Evolutionary conservation across 2,888 invertebrate genomes (phyloP).

Genomic region (Sylvicola cinctus): DNA sequence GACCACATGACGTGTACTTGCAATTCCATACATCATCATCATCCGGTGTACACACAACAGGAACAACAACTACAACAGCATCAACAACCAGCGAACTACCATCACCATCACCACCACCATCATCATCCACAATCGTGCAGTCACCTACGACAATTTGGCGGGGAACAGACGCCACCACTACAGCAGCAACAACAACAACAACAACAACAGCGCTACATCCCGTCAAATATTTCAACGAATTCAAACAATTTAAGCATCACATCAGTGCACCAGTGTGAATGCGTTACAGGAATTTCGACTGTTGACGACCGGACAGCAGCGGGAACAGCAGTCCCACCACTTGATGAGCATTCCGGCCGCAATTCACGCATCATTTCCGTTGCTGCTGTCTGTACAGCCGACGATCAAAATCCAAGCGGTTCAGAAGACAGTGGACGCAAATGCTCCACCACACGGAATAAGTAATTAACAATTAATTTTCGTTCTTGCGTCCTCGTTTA

Average conservation of each 20-base stretch:
- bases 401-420: constrained; percentile 13
- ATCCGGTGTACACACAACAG: constrained; percentile 5
- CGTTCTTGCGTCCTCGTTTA: background rate
- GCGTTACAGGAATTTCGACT: no score
- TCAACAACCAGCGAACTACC: no score
- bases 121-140: constrained; percentile 1
- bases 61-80: constrained; percentile 9
- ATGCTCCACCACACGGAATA: constrained; percentile 5
- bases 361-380: constrained; percentile 9
- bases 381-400: no score
- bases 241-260: constrained; percentile 2
- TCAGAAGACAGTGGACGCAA: constrained; percentile 12
- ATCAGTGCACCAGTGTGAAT: constrained; percentile 7
- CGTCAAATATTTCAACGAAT: background rate
- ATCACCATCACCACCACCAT: constrained; percentile 6
- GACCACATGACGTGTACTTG: no score
- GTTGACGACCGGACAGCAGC: no score
- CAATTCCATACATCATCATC: constrained; percentile 2
- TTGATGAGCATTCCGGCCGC: constrained; percentile 9
- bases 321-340: constrained; percentile 6
- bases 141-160: background rate
- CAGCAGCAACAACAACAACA: constrained; percentile 5
- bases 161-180: constrained; percentile 8
- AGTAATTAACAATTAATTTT: background rate
- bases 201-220: constrained; percentile 2